These are phyloP conservation scores for Odocoileus hemionus DNA, from an alignment of 2,113 vertebrate species.

Conservation along the genomic window DNA sequence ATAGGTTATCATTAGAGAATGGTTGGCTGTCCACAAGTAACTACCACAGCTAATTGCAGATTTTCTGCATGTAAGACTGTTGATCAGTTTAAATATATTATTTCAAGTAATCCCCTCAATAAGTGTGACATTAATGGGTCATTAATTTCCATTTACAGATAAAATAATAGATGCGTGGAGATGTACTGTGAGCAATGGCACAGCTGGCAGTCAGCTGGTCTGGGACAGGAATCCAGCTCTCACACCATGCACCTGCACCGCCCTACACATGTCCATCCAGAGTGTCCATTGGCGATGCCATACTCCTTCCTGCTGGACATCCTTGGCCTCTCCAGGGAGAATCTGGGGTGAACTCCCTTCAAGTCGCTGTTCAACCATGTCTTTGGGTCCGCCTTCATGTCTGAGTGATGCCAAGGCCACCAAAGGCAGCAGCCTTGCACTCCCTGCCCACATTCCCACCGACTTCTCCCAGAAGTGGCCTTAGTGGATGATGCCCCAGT, in stretches of 20 bases:
- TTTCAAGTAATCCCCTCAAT: neutral
- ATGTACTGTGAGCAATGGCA: neutral
- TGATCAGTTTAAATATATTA: neutral
- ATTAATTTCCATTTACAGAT: too few species aligned
- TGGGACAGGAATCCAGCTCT: neutral
- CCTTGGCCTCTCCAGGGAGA: neutral
- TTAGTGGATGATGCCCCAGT: neutral
- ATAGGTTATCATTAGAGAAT: neutral
- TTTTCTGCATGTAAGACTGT: neutral
- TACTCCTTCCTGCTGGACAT: neutral
- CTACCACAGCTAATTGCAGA: neutral
- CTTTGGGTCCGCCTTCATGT: rapidly evolving
- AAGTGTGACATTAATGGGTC: neutral
- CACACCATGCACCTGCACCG: neutral
- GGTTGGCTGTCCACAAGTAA: neutral
- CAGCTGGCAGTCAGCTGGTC: neutral
- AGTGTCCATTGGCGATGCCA: neutral
- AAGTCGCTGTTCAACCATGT: neutral
- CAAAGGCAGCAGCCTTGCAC: neutral
- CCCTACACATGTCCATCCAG: neutral
- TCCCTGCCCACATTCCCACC: neutral
- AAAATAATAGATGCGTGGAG: neutral
- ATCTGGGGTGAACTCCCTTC: neutral
- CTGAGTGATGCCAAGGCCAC: neutral
- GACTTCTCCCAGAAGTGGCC: neutral